Conservation (phyloP, 2,113 vertebrate species). For the Trematocara stigmaticum region DNA sequence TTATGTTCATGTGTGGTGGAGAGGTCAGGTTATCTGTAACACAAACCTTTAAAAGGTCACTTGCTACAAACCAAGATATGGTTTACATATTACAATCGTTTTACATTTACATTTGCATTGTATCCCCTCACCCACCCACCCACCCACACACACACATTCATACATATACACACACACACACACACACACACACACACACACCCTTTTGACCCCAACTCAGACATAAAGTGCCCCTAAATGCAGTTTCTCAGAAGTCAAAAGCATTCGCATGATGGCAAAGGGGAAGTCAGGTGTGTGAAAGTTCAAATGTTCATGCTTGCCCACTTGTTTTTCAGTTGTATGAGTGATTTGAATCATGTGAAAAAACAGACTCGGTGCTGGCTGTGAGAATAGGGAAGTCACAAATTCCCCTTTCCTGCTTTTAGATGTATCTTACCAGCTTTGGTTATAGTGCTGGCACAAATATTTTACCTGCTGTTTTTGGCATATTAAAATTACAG, state of each 20-base stretch:
- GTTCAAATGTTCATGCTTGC: constrained; percentile 66
- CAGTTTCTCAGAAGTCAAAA: constrained; percentile 3
- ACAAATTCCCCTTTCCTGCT: background rate
- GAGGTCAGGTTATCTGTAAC: background rate
- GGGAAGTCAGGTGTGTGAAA: constrained; percentile 16
- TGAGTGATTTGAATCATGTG: constrained; percentile 12
- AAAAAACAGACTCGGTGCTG: background rate
- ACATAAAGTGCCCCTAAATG: background rate
- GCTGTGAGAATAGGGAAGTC: background rate
- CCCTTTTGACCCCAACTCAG: background rate
- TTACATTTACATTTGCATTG: background rate
- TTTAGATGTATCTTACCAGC: background rate
- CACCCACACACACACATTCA: background rate
- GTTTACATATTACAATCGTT: background rate
- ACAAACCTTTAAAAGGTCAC: background rate
- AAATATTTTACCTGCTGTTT: background rate
- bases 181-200: background rate
- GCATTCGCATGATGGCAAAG: background rate
- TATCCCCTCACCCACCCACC: background rate
- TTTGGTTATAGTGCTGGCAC: background rate
- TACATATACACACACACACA: background rate
- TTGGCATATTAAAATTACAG: background rate
- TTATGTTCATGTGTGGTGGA: background rate
- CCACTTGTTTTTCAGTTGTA: constrained; percentile 11
- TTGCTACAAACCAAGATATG: background rate